Conservation (phyloP, 92 coral and sea anemone species). For the Palythoa grandis region DNA sequence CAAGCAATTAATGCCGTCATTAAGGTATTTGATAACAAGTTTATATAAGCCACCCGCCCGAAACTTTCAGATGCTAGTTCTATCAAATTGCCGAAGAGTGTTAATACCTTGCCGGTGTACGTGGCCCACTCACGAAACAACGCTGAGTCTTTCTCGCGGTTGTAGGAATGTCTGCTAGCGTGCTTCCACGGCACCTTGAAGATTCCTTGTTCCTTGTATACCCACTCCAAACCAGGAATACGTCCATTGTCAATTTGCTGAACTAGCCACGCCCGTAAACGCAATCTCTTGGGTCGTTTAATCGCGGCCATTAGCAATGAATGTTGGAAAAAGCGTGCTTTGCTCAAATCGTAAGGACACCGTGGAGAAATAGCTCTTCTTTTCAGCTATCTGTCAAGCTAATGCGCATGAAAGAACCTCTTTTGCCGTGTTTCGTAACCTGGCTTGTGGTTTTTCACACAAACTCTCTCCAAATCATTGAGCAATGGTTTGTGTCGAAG, state of each 20-base stretch:
- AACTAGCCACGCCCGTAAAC: slow-evolving; percentile 62
- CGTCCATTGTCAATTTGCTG: slow-evolving; percentile 46
- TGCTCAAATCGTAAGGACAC: neutral
- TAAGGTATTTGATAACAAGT: slow-evolving; percentile 1
- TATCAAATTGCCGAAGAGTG: neutral
- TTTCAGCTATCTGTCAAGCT: neutral
- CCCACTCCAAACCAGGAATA: slow-evolving; percentile 55
- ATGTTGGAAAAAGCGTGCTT: neutral
- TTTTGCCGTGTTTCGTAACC: neutral
- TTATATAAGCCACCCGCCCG: neutral
- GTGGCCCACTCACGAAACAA: slow-evolving; percentile 63
- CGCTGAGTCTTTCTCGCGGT: slow-evolving; percentile 51
- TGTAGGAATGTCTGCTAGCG: slow-evolving; percentile 58
- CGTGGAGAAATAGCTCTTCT: neutral
- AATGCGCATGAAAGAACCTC: neutral
- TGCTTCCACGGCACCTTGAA: slow-evolving; percentile 65
- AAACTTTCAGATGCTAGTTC: neutral
- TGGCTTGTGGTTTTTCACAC: neutral
- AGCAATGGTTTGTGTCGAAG: neutral
- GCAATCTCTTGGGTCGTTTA: slow-evolving; percentile 31
- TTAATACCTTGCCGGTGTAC: slow-evolving; percentile 55
- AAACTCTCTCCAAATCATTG: neutral
- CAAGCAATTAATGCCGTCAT: neutral
- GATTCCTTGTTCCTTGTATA: slow-evolving; percentile 37
- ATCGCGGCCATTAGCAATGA: neutral